Conservation (phyloP, 2,113 vertebrate genomes). For the Regulus satrapa region DNA sequence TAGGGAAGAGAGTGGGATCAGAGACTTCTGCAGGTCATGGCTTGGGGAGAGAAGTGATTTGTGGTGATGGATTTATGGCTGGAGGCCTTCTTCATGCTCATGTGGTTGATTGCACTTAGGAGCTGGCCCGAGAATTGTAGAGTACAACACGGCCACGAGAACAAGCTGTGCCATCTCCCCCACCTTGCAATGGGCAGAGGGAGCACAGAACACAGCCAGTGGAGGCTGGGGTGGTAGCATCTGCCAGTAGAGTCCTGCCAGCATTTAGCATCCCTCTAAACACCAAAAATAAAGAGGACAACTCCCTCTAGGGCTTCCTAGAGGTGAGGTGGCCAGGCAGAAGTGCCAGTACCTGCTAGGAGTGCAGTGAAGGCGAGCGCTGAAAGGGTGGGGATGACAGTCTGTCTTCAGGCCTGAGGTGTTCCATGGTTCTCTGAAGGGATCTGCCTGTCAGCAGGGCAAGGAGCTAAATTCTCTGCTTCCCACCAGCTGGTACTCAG, state of each 20-base stretch:
- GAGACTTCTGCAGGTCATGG: neutral
- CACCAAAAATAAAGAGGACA: neutral
- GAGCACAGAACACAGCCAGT: accelerated
- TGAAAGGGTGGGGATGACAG: neutral
- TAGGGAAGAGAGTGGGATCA: neutral
- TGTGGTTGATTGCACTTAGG: neutral
- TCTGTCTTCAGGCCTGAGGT: neutral
- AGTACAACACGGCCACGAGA: neutral
- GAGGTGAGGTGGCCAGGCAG: neutral
- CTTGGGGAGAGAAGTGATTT: neutral
- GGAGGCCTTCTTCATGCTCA: neutral
- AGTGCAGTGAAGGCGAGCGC: neutral
- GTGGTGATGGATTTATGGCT: neutral
- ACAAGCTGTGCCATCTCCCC: neutral
- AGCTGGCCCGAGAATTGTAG: neutral
- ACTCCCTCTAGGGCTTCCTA: neutral
- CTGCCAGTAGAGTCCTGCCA: neutral
- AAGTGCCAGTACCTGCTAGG: neutral
- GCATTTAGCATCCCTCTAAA: neutral
- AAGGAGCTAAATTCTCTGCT: neutral
- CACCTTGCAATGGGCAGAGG: neutral
- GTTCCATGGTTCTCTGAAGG: neutral
- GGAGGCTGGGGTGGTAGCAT: neutral
- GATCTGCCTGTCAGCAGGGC: neutral
- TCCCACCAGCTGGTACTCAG: neutral